These are phyloP conservation scores for Nesospiza acunhae DNA, from an alignment of 2,113 vertebrate species.

Conservation along the genomic window DNA sequence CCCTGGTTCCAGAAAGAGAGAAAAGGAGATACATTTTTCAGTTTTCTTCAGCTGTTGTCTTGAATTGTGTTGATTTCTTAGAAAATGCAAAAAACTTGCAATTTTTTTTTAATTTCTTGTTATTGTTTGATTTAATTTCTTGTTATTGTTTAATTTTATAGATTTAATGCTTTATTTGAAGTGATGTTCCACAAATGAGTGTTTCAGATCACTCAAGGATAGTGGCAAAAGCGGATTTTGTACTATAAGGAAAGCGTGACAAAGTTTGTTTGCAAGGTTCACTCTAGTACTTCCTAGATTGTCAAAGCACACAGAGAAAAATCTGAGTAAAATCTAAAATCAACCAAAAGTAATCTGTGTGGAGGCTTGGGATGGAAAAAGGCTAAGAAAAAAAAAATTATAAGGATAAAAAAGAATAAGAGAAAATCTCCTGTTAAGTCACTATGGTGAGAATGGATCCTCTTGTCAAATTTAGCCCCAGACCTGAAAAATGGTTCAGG, in stretches of 20 bases:
- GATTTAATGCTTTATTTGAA: not conserved
- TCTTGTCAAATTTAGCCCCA: not conserved
- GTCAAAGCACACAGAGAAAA: not conserved
- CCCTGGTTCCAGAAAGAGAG: not conserved
- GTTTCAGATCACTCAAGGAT: not conserved
- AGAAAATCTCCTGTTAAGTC: not conserved
- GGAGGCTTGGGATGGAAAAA: not conserved
- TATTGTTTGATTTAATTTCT: not conserved
- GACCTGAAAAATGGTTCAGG: not conserved
- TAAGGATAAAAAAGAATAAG: not conserved
- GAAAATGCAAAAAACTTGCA: not conserved
- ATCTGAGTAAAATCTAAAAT: not conserved
- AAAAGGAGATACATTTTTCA: not conserved
- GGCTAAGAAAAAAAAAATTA: not conserved
- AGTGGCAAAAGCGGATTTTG: not conserved
- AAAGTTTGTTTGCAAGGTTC: not conserved
- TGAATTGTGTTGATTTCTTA: not conserved
- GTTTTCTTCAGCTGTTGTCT: not conserved
- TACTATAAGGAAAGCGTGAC: rapidly evolving
- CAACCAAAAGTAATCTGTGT: not conserved
- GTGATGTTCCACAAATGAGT: not conserved
- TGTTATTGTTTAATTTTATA: not conserved
- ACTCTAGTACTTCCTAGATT: not conserved
- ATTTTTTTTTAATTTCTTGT: not conserved
- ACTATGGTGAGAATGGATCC: not conserved